phyloP scores from a whole-genome alignment of 2,888 invertebrate species.

The Operophtera brumata region DNA sequence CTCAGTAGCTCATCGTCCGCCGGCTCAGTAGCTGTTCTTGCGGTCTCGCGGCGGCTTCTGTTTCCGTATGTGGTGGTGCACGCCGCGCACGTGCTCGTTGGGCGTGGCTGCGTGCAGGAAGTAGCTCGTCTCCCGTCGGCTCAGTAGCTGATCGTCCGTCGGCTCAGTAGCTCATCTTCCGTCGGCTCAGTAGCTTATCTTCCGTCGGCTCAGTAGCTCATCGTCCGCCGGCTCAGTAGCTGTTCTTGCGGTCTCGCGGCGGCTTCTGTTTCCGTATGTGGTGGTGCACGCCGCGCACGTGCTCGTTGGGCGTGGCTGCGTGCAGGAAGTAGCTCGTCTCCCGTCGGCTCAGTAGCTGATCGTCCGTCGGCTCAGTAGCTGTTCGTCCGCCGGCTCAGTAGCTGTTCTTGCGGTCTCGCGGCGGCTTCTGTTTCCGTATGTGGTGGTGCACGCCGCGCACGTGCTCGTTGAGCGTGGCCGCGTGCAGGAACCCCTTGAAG shows the following conservation, averaged over 20 bases:
- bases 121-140: too few species aligned
- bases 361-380: neutral
- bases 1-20: too few species aligned
- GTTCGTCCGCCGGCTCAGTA: neutral
- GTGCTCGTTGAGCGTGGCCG: constrained; percentile 25
- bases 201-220: neutral
- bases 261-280: constrained; percentile 18
- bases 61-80: constrained; percentile 24
- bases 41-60: neutral
- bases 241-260: neutral
- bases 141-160: too few species aligned
- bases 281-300: constrained; percentile 24
- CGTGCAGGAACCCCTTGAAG: constrained; percentile 25
- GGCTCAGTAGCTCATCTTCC: too few species aligned
- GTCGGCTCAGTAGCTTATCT: neutral
- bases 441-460: constrained; percentile 24
- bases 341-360: neutral
- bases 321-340: too few species aligned
- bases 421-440: constrained; percentile 15
- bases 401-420: neutral
- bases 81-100: constrained; percentile 26
- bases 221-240: too few species aligned
- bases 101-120: constrained; percentile 25
- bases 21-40: neutral
- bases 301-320: constrained; percentile 23